Conservation (phyloP, 2,888 invertebrate species). For the Campaea margaritaria region DNA sequence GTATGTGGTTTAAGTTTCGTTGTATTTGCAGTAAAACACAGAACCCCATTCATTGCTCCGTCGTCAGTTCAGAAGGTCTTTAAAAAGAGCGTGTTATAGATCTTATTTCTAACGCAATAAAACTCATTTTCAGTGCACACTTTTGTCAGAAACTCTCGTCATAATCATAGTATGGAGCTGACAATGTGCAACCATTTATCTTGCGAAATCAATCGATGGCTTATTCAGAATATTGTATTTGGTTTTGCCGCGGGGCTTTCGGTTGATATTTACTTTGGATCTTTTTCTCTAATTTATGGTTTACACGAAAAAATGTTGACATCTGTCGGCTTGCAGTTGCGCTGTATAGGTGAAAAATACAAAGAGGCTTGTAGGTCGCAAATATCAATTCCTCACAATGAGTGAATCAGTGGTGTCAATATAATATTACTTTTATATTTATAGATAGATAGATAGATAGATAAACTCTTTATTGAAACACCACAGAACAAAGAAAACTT, state of each 20-base stretch:
- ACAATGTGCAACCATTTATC: constrained; percentile 85
- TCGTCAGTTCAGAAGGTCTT: constrained; percentile 69
- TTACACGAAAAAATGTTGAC: constrained; percentile 66
- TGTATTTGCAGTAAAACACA: constrained; percentile 50
- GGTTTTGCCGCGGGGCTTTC: constrained; percentile 80
- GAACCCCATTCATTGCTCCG: constrained; percentile 69
- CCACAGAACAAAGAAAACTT: too few species aligned
- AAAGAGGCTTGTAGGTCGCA: constrained; percentile 36
- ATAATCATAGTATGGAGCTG: constrained; percentile 80
- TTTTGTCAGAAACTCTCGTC: constrained; percentile 65
- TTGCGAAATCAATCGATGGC: constrained; percentile 85
- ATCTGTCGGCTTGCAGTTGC: constrained; percentile 67
- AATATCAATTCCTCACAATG: not conserved
- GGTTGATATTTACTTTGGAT: constrained; percentile 81
- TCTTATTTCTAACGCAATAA: constrained; percentile 65
- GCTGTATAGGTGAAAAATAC: constrained; percentile 46
- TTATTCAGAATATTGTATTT: constrained; percentile 84
- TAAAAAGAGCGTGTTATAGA: constrained; percentile 66
- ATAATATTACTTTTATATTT: not conserved
- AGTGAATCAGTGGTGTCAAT: not conserved
- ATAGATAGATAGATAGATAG: too few species aligned
- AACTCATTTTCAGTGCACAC: constrained; percentile 73
- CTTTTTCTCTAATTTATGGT: constrained; percentile 81
- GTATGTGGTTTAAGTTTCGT: constrained; percentile 48
- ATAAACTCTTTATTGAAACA: too few species aligned